Evolutionary conservation across 2,888 invertebrate species (phyloP), one percentile per base, ranked within the genome.

Genomic region (Catocala nupta): DNA sequence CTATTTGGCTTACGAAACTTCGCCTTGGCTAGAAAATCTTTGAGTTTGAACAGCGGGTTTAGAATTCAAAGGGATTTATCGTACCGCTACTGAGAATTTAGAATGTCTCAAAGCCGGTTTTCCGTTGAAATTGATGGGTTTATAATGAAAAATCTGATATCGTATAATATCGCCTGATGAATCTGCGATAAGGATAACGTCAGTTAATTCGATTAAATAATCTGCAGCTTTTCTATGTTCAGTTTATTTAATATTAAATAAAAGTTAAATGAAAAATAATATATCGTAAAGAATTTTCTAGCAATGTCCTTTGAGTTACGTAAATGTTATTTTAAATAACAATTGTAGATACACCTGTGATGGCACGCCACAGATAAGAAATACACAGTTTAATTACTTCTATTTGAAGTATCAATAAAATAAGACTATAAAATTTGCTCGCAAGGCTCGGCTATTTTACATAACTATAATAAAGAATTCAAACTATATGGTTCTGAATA

Each of bases 1-100:
- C 54, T 81, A 72, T 84, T 81, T 81, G 76, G 68, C 59, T 83
- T 80, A 76, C 77, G 81, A 82, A 84, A 81, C 74, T 68, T 71
- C 65, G 69, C 75, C 70, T 73, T 67, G 70, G 63, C 60, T 71
- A 63, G 62, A 63, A 70, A 73, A 74, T 69, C 73, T 77, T 77
- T 59, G 56, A 68, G 54, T 74, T 75, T 68, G 60, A 36, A 67
- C 70, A 75, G 68, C 55, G 55, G 65, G 63, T 53, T n/a, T 52
- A 16, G 9, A 12, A 47, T 39, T 39, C 45, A 50, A 33, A 56
- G 33, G 51, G 11, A 43, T 65, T 60, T 57, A 56, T 59, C 33
- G 16, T 44, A 51, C 52, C 52, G 71, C 49, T 47, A 36, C 33
- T 45, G 13, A 25, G 25, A 25, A 33, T 53, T 63, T 10, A 52